Conservation (phyloP, 2,888 invertebrate species). For the Dicyrtoma fusca region DNA sequence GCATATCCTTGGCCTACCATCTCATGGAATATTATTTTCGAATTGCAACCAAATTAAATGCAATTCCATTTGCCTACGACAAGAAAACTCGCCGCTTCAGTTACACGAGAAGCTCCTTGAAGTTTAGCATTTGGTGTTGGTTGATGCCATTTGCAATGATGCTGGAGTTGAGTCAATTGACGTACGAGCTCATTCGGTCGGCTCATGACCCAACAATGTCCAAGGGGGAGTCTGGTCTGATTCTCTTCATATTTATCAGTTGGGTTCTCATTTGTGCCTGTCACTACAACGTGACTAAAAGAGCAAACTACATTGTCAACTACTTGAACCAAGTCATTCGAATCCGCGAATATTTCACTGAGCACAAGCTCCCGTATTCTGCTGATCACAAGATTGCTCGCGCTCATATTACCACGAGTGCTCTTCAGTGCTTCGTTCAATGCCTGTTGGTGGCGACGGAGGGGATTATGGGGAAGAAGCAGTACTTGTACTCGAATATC, state of each 20-base stretch:
- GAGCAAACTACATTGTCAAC: neutral
- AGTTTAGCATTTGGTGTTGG: neutral
- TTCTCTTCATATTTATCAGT: slow-evolving; percentile 9
- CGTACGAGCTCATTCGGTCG: neutral
- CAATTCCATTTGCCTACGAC: neutral
- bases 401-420: neutral
- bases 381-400: slow-evolving; percentile 1
- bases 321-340: slow-evolving; percentile 7
- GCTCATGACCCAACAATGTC: neutral
- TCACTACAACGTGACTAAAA: neutral
- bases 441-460: slow-evolving; percentile 4
- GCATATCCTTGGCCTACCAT: neutral
- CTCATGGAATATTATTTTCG: neutral
- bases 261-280: neutral
- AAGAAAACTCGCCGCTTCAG: neutral
- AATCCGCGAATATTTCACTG: neutral
- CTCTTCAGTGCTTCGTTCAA: slow-evolving; percentile 11
- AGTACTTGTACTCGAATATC: neutral
- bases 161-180: neutral
- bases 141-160: neutral
- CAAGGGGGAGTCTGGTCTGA: neutral
- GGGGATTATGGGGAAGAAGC: neutral
- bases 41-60: neutral
- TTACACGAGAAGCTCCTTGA: neutral
- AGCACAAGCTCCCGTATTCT: neutral